phyloP scores from a whole-genome alignment of 1,140 invertebrate species.

The Coelopa frigida region DNA sequence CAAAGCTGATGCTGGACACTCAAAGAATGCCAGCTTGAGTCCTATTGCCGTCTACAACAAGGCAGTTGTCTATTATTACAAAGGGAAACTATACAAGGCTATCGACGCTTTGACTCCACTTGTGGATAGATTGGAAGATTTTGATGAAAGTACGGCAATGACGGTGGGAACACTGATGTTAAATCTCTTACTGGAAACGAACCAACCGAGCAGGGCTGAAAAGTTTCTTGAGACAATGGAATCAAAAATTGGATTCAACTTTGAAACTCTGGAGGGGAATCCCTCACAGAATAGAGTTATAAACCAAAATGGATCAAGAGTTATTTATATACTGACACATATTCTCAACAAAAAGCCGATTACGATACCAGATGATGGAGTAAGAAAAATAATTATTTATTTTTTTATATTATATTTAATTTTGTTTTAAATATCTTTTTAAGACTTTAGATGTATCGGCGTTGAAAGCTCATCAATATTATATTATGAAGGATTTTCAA shows the following conservation, averaged over 20 bases:
- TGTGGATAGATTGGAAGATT: conserved; percentile 66
- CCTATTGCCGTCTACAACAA: conserved; percentile 68
- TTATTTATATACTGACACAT: conserved; percentile 47
- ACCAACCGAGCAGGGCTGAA: conserved; percentile 36
- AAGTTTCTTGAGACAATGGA: conserved; percentile 35
- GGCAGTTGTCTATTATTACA: conserved; percentile 73
- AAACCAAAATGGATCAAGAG: conserved; percentile 44
- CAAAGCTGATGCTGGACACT: conserved; percentile 10
- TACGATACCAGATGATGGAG: conserved; percentile 45
- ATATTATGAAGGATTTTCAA: conserved; percentile 50
- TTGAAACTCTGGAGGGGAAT: conserved; percentile 12
- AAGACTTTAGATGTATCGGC: conserved; percentile 23
- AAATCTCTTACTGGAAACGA: conserved; percentile 32
- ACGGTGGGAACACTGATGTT: conserved; percentile 48
- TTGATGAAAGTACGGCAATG: conserved; percentile 54
- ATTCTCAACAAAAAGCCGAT: conserved; percentile 48
- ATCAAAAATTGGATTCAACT: conserved; percentile 20
- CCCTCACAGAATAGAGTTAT: conserved; percentile 22
- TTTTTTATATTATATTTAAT: not conserved
- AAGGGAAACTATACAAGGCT: conserved; percentile 67
- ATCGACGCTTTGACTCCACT: conserved; percentile 65
- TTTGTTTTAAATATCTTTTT: not conserved
- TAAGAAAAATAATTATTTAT: too few relatives aligned
- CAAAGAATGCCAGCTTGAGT: conserved; percentile 21
- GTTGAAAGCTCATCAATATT: conserved; percentile 51